phyloP scores from a whole-genome alignment of 1,140 invertebrate genomes.

The Aphelinus atriplicis region DNA sequence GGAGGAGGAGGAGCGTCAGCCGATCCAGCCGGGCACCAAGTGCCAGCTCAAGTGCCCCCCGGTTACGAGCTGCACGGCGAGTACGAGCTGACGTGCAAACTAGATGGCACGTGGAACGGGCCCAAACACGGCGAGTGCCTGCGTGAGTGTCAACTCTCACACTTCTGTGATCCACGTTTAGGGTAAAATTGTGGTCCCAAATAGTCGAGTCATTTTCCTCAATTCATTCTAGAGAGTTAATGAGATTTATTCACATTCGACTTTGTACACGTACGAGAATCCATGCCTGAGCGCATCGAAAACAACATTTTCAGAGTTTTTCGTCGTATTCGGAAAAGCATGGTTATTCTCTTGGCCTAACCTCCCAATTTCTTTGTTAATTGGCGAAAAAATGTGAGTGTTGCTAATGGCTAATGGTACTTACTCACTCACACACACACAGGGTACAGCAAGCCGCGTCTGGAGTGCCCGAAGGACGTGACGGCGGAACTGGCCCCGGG shows the following conservation, averaged over 20 bases:
- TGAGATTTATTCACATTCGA: no score
- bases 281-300: no score
- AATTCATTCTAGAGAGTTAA: no score
- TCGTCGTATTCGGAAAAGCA: neutral
- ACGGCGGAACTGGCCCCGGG: slow-evolving; percentile 58
- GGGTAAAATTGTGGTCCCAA: no score
- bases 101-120: slow-evolving; percentile 62
- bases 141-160: slow-evolving; percentile 53
- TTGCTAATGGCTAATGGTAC: no score
- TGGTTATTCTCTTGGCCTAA: neutral
- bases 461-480: slow-evolving; percentile 63
- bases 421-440: neutral
- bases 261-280: no score
- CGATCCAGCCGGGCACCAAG: slow-evolving; percentile 62
- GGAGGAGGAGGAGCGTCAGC: slow-evolving; percentile 16
- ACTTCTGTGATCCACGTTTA: neutral
- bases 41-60: slow-evolving; percentile 63
- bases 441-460: slow-evolving; percentile 62
- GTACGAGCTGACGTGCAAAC: slow-evolving; percentile 61
- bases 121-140: slow-evolving; percentile 62
- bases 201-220: no score
- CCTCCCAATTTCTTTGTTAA: no score
- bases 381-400: no score
- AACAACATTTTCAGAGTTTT: neutral
- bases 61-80: slow-evolving; percentile 62